Conservation (phyloP, 1,140 invertebrate species). For the Oreohelix idahoensis region DNA sequence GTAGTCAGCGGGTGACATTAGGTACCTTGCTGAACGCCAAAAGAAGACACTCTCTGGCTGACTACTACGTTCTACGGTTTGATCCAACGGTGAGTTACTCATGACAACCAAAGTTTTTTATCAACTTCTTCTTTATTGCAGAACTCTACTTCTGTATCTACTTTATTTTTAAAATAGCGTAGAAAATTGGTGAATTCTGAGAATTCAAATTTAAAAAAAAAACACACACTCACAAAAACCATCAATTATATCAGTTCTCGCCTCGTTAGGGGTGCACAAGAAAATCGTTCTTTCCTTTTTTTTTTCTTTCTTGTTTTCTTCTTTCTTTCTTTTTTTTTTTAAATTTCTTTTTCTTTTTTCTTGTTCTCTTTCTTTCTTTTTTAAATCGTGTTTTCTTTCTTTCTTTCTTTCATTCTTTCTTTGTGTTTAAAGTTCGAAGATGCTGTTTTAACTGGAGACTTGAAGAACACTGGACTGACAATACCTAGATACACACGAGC, state of each 20-base stretch:
- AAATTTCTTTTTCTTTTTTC: too few species aligned
- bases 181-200: not conserved
- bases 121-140: not conserved
- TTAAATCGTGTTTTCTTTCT: too few species aligned
- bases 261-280: too few species aligned
- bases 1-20: not conserved
- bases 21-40: not conserved
- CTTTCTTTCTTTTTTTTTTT: too few species aligned
- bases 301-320: too few species aligned
- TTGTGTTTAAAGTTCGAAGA: too few species aligned
- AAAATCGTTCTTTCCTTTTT: too few species aligned
- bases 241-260: not conserved
- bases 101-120: not conserved
- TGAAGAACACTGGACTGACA: too few species aligned
- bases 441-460: too few species aligned
- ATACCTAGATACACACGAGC: too few species aligned
- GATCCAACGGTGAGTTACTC: slow-evolving; percentile 27
- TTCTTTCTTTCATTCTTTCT: too few species aligned
- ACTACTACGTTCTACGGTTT: slow-evolving; percentile 8
- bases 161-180: not conserved
- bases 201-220: not conserved
- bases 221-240: not conserved
- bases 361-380: too few species aligned
- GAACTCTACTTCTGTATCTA: not conserved
- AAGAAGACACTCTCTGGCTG: not conserved